phyloP scores from a whole-genome alignment of 2,797 vertebrate species.

The Diplodus sargus region DNA sequence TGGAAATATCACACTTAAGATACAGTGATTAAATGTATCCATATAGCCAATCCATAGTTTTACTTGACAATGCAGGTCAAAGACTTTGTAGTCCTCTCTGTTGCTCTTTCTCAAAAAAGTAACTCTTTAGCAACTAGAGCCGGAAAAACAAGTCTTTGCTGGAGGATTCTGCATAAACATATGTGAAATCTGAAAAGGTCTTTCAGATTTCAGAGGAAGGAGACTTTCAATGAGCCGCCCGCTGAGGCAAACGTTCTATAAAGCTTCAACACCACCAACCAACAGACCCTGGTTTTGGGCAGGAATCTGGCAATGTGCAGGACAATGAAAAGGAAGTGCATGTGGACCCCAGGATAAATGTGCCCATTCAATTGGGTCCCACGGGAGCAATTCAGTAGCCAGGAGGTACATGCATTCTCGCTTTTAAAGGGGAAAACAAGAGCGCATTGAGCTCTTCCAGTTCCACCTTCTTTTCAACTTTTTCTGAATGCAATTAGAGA shows the following conservation, averaged over 20 bases:
- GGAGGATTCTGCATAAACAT: not conserved
- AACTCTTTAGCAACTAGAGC: not conserved
- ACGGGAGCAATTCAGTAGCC: constrained; percentile 64
- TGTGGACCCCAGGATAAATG: constrained; percentile 73
- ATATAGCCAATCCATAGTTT: not conserved
- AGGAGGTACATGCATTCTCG: constrained; percentile 53
- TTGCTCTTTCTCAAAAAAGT: not conserved
- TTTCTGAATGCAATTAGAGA: constrained; percentile 51
- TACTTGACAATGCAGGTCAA: not conserved
- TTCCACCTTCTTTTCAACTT: constrained; percentile 56
- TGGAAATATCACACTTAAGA: not conserved
- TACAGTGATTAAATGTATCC: not conserved
- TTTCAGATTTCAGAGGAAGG: constrained; percentile 39
- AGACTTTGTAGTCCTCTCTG: not conserved
- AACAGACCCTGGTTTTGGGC: constrained; percentile 54
- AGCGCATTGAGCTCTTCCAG: constrained; percentile 46
- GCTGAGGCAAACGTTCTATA: constrained; percentile 34
- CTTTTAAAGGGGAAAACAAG: constrained; percentile 72
- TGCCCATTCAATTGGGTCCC: constrained; percentile 73
- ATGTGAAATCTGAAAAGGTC: constrained; percentile 21
- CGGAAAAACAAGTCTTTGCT: not conserved
- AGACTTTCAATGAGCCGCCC: constrained; percentile 28
- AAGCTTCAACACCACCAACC: constrained; percentile 48
- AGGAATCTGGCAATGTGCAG: constrained; percentile 63
- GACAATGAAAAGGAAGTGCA: constrained; percentile 78